phyloP scores from a whole-genome alignment of 2,797 vertebrate species.

The Poeciliopsis turneri region DNA sequence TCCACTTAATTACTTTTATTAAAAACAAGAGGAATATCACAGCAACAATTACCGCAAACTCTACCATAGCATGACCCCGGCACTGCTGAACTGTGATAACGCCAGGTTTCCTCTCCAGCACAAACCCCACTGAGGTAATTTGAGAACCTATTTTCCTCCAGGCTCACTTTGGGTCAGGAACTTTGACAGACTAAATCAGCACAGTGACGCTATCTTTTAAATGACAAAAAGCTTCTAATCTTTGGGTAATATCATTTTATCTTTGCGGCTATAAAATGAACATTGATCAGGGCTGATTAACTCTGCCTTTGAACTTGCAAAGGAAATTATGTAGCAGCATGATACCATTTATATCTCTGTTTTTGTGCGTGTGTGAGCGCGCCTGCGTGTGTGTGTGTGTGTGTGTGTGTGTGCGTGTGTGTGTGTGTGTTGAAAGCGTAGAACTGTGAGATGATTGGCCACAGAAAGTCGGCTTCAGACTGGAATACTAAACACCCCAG shows the following conservation, averaged over 20 bases:
- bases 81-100: slow-evolving; percentile 4
- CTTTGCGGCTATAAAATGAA: slow-evolving; percentile 55
- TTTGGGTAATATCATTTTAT: slow-evolving; percentile 50
- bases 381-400: neutral
- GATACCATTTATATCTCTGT: slow-evolving; percentile 36
- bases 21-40: neutral
- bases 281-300: slow-evolving; percentile 71
- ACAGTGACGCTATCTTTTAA: slow-evolving; percentile 23
- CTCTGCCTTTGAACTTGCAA: slow-evolving; percentile 45
- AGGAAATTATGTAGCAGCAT: slow-evolving; percentile 57
- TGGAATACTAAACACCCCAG: slow-evolving; percentile 65
- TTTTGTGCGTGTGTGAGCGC: slow-evolving; percentile 5
- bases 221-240: slow-evolving; percentile 53
- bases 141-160: slow-evolving; percentile 27
- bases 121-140: slow-evolving; percentile 15
- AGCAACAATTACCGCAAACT: neutral
- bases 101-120: slow-evolving; percentile 24
- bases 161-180: slow-evolving; percentile 39
- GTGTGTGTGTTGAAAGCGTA: slow-evolving; percentile 33
- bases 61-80: neutral
- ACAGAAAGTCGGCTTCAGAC: slow-evolving; percentile 43
- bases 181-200: slow-evolving; percentile 55
- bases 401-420: slow-evolving; percentile 20
- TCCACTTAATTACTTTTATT: neutral
- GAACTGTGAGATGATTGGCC: slow-evolving; percentile 61